Base-by-base conservation (phyloP, 1,140 invertebrate genomes). In the Psix sp. region DNA sequence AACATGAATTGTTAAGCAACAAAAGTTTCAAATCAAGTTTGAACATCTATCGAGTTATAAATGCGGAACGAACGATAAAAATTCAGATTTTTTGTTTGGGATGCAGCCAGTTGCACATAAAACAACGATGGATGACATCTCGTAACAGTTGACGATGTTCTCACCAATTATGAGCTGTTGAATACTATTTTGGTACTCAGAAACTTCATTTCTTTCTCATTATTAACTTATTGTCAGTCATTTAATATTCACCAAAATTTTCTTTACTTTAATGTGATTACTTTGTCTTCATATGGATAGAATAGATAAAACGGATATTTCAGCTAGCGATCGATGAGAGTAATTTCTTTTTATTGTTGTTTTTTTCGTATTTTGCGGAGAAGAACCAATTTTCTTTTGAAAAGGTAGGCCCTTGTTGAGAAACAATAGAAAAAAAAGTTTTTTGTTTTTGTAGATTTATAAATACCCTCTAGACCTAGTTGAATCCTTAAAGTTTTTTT, bases 241-340 rank as follows among this genome's bases (percentile, higher is more conserved):
- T 70, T 70, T 70, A 70, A 59, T 75, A 70, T 75, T 70, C 52
- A 70, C 62, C 73, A 38, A 67, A 65, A 67, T 67, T 76, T 67
- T 66, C 71, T 67, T 71, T 62, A 62, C 56, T 35, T 60, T 17
- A 38, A 24, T 56, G 67, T 71, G 73, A 76, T 76, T 76, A 66
- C 73, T 70, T 48, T 39, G 48, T n/a, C 59, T 65, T 75, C 65
- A 51, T 65, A 65, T 71, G 66, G 42, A 39, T 60, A 45, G 36
- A 42, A 35, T 36, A 29, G 73, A 65, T 54, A 51, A 70, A 70
- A 54, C 33, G 49, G 45, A n/a, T 66, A 16, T 33, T 62, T 60
- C 43, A 62, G 17, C 14, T 45, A 0, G 9, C 66, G 52, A 67
- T 75, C 66, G 62, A 75, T 60, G 45, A 14, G 29, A 57, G 24